These are phyloP conservation scores for Acanthosepion esculentum DNA, from an alignment of 2,888 invertebrate species.

Conservation along the genomic window DNA sequence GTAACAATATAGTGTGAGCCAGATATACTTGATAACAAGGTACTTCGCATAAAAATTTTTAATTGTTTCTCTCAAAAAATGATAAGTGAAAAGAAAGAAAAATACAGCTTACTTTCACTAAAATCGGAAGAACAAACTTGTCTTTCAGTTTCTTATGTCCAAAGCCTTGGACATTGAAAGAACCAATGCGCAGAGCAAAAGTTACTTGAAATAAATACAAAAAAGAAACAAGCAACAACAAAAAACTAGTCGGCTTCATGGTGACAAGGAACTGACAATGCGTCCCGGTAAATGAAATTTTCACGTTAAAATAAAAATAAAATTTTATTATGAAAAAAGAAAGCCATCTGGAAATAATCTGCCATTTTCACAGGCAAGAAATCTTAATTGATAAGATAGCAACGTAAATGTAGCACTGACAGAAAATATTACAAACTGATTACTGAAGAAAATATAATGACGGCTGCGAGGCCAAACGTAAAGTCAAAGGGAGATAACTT, in stretches of 20 bases:
- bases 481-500: too few species aligned
- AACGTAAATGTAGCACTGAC: too few species aligned
- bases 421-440: too few species aligned
- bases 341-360: background rate
- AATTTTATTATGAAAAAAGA: background rate
- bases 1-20: too few species aligned
- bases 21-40: too few species aligned
- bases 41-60: too few species aligned
- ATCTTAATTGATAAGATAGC: background rate
- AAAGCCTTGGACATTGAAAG: slow-evolving; percentile 61
- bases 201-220: background rate
- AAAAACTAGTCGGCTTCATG: background rate
- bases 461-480: too few species aligned
- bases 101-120: slow-evolving; percentile 56
- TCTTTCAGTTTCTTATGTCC: slow-evolving; percentile 58
- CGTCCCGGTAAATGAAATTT: background rate
- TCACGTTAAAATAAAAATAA: background rate
- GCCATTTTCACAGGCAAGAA: background rate
- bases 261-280: background rate
- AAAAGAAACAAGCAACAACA: background rate
- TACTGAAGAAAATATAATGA: too few species aligned
- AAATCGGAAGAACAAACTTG: slow-evolving; percentile 54
- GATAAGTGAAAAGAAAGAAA: background rate
- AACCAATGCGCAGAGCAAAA: slow-evolving; percentile 52
- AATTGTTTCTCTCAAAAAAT: background rate